phyloP scores from a whole-genome alignment of 2,888 invertebrate species.

The Nasonia oneida region DNA sequence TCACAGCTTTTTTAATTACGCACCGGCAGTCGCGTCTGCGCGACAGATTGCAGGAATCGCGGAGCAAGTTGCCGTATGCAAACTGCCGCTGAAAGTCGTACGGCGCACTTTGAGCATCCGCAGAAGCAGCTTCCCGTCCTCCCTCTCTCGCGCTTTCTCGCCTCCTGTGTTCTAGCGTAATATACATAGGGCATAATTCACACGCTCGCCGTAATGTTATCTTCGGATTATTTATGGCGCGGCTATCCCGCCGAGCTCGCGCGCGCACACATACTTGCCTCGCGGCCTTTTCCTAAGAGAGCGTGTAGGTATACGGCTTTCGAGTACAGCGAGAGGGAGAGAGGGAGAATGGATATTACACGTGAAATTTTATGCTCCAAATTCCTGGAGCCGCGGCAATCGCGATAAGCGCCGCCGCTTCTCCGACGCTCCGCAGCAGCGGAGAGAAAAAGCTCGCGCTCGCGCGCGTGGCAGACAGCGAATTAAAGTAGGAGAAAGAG shows the following conservation, averaged over 20 bases:
- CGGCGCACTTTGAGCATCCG: conserved; percentile 44
- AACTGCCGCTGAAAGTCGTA: conserved; percentile 59
- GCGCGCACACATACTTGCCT: conserved; percentile 45
- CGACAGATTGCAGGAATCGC: conserved; percentile 37
- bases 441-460: not conserved
- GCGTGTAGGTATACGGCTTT: conserved; percentile 29
- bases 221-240: conserved; percentile 69
- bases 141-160: conserved; percentile 33
- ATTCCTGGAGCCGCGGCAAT: conserved; percentile 64
- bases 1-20: too few relatives aligned
- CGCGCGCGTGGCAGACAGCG: not conserved
- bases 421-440: not conserved
- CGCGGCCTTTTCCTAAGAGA: conserved; percentile 38
- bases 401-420: conserved; percentile 61
- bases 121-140: conserved; percentile 42
- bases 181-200: conserved; percentile 69
- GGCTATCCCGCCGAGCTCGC: conserved; percentile 50
- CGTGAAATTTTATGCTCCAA: conserved; percentile 67
- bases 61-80: conserved; percentile 34
- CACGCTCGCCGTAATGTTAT: conserved; percentile 68
- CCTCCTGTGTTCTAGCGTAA: conserved; percentile 65
- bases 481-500: conserved; percentile 28
- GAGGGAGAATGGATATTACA: conserved; percentile 65
- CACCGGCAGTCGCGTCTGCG: not conserved
- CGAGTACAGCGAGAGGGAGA: conserved; percentile 23